Base-by-base conservation (phyloP, 2,888 invertebrate species). In the Nomada goodeniana region DNA sequence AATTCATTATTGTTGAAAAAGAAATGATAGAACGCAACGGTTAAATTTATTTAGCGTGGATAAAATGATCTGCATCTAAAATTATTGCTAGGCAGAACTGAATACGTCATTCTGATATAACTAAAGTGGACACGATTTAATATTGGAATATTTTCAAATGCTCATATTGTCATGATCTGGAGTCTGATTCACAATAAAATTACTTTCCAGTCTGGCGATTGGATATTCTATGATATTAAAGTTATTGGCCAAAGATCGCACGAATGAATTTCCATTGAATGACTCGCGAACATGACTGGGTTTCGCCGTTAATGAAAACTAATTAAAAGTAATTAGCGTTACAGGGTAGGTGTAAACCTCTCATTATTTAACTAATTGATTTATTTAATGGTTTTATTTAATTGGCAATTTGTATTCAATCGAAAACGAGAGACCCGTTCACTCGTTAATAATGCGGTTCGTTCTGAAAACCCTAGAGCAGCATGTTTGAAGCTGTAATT, bases 391-490 rank as follows among this genome's bases (percentile, higher is more conserved):
- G 53, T n/a, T 63, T 63, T 36, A 13, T 57, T 53, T 74, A 74
- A 78, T 67, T 78, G 26, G 11, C 26, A 75, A 78, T 78, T 63
- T 23, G 47, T 44, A 11, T 53, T 73, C 26, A 13, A 42, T 59
- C n/a, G 42, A 59, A 20, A 42, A 13, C 2, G 20, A 53, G 11
- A 5, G 36, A 36, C 36, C 29, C 11, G 29, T 50, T 10, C 55
- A 23, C 13, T 13, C n/a, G 3, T 26, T 26, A 18, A 50, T 29
- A 69, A 9, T 52, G n/a, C 11, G 26, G 2, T 11, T 7, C 29
- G 15, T 9, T 15, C 36, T 23, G 13, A 23, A 18, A 57, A 26
- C 18, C 20, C 20, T 44, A 26, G 23, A 61, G 23, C 42, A 53
- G 13, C 13, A 7, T 10, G 2, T 59, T 13, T 36, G 29, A 73